Base-by-base conservation (phyloP, 2,888 invertebrate species). In the Phrixothrix hirtus region DNA sequence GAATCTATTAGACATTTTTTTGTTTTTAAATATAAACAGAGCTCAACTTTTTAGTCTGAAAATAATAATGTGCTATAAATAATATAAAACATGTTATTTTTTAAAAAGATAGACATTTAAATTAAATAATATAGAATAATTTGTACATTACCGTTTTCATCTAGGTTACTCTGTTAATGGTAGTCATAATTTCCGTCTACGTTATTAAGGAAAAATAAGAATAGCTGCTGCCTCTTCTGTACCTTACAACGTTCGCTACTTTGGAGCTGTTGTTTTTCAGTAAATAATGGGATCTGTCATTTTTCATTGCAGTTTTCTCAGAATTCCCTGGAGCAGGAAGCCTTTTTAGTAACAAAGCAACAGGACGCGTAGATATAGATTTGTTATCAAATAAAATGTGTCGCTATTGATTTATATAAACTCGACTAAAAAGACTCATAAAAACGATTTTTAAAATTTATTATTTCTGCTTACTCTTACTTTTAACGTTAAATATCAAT, bases 201-300 rank as follows among this genome's bases (percentile, higher is more conserved):
- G 58, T 61, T 61, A 58, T 59, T 57, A 61, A 51, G 54, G 50
- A 46, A 36, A 51, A 51, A 55, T 54, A 54, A 54, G 69, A 69
- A 68, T 66, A 68, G 64, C 66, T 67, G 68, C 68, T 70, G 65
- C 67, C 68, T 69, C 66, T 69, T 67, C 63, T 67, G 66, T 69
- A 66, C 67, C 69, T 71, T 74, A 74, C 75, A 73, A 70, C 68
- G 71, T 74, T 75, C 71, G 67, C 69, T 73, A 74, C 75, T 74
- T 70, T 70, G 64, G 66, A 68, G 67, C 69, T 71, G 74, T 75
- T 75, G 74, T 75, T 75, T 75, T 74, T 71, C 72, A 63, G 75
- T 75, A 75, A 76, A 76, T 76, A 76, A 76, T 75, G 75, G 75
- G 74, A 74, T 74, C 75, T 76, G 76, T 76, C 76, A 76, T 76